phyloP scores from a whole-genome alignment of 2,113 vertebrate species.

The Rhea americana region DNA sequence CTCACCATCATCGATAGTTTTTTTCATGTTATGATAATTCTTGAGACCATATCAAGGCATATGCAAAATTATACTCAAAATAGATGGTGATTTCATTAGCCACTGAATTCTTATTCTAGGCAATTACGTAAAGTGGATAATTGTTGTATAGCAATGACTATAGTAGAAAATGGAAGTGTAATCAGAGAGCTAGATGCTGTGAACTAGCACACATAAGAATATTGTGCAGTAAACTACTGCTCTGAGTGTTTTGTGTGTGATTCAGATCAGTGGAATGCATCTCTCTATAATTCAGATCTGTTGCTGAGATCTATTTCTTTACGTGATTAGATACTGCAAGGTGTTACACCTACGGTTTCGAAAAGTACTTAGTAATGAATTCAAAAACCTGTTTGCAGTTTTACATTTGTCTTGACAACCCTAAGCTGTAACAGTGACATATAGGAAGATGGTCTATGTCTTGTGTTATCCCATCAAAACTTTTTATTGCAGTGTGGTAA shows the following conservation, averaged over 20 bases:
- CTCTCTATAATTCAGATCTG: not conserved
- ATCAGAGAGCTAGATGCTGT: not conserved
- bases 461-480: not conserved
- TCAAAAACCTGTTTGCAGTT: not conserved
- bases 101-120: too few species aligned
- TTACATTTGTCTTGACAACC: not conserved
- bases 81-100: not conserved
- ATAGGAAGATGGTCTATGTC: not conserved
- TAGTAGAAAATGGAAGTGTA: not conserved
- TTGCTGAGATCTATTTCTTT: not conserved
- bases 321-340: not conserved
- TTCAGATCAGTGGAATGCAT: not conserved
- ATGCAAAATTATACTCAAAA: not conserved
- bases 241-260: not conserved
- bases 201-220: not conserved
- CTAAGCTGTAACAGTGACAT: not conserved
- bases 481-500: not conserved
- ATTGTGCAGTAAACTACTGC: not conserved
- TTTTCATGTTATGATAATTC: not conserved
- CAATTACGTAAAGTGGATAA: not conserved
- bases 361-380: not conserved
- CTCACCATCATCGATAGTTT: not conserved
- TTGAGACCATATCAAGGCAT: too few species aligned
- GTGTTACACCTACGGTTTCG: not conserved
- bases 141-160: not conserved